Percentiles rank a stretch among this genome's conserved stretches.
Conservation (phyloP, 2,113 vertebrate genomes). For the Odocoileus hemionus region DNA sequence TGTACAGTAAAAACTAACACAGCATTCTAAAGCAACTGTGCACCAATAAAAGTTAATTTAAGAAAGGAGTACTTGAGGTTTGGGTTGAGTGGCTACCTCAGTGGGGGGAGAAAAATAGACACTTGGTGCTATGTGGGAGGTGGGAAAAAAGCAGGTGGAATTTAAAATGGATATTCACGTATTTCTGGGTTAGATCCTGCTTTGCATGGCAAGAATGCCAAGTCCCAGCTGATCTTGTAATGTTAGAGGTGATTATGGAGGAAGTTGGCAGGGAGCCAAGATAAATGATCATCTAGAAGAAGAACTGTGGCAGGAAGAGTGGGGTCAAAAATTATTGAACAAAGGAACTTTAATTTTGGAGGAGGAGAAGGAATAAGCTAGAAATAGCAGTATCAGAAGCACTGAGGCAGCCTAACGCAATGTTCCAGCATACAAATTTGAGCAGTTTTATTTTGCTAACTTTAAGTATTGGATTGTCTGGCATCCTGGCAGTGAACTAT, state of each 20-base stretch:
- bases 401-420: background rate
- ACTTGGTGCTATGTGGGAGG: background rate
- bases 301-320: background rate
- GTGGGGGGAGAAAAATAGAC: background rate
- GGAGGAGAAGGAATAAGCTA: conserved; percentile 15
- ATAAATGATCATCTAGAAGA: conserved; percentile 54
- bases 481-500: conserved; percentile 4
- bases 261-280: background rate
- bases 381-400: background rate
- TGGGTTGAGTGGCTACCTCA: conserved; percentile 5
- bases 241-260: conserved; percentile 51
- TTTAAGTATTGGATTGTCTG: background rate
- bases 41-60: background rate
- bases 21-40: background rate
- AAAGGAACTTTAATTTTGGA: conserved; percentile 41
- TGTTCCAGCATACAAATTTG: background rate
- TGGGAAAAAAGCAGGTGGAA: conserved; percentile 21
- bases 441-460: background rate
- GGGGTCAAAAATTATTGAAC: conserved; percentile 21
- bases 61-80: background rate
- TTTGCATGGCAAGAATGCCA: conserved; percentile 43
- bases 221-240: conserved; percentile 56
- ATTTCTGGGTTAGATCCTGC: conserved; percentile 50
- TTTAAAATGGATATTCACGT: conserved; percentile 36
- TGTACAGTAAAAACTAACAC: background rate